Evolutionary conservation across 2,797 vertebrate species (phyloP).

Genomic region (Furcifer pardalis): DNA sequence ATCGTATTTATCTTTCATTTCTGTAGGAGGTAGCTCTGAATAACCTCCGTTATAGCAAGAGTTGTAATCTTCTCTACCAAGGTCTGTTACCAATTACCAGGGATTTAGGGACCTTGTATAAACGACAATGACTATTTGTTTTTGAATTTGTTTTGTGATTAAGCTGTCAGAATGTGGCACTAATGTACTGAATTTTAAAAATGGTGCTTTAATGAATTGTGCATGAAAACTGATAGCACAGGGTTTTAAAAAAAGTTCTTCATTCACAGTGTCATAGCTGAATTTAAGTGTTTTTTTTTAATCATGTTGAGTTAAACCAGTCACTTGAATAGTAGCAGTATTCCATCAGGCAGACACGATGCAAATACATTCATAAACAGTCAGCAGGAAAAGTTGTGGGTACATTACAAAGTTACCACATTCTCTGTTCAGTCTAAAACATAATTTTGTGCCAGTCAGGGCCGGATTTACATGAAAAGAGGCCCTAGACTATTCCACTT

Average conservation of each 20-base stretch:
- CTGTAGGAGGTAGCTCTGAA: slow-evolving; percentile 59
- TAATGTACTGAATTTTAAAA: slow-evolving; percentile 53
- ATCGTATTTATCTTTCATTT: slow-evolving; percentile 58
- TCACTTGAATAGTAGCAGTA: slow-evolving; percentile 31
- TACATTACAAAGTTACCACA: slow-evolving; percentile 18
- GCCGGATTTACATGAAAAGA: too few relatives aligned
- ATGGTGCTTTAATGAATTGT: slow-evolving; percentile 53
- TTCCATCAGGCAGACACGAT: slow-evolving; percentile 18
- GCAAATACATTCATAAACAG: slow-evolving; percentile 41
- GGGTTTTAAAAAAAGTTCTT: slow-evolving; percentile 37
- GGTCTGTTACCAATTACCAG: slow-evolving; percentile 67
- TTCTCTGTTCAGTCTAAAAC: slow-evolving; percentile 29
- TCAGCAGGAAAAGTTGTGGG: not conserved
- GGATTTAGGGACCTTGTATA: slow-evolving; percentile 65
- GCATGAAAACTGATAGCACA: not conserved
- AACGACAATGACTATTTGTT: slow-evolving; percentile 71
- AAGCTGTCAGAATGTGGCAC: slow-evolving; percentile 58
- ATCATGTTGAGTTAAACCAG: slow-evolving; percentile 16
- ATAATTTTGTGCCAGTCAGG: not conserved
- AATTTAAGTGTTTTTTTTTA: slow-evolving; percentile 20
- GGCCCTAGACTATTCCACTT: too few relatives aligned
- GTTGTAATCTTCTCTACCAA: slow-evolving; percentile 21
- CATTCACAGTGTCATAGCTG: not conserved
- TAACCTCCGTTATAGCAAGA: slow-evolving; percentile 48
- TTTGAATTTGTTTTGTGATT: slow-evolving; percentile 71